Base-by-base conservation (phyloP, 2,888 invertebrate genomes). In the Rhorus exstirpatorius region DNA sequence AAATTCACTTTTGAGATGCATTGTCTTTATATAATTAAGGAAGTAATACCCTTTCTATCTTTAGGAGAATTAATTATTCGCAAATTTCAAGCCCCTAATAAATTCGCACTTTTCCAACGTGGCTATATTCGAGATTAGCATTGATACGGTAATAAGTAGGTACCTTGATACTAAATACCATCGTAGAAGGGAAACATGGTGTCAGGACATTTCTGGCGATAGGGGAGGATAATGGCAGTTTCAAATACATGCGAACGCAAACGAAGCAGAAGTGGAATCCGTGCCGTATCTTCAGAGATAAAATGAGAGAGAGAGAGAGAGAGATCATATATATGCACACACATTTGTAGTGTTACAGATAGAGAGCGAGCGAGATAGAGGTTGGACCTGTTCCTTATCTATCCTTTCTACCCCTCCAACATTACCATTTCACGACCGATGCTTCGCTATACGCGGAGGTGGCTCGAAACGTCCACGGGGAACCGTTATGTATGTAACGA, bases 251-350 rank as follows among this genome's bases (percentile, higher is more conserved):
- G 90, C 90, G 88, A 90, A 89, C 88, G 89, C 88, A 86, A 86
- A 82, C 86, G 84, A 83, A 86, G 87, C 87, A 88, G 86, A 88
- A 90, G 89, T 87, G 85, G 87, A 87, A 90, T 90, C 87, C 91
- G 91, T 91, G 90, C 90, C 90, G 87, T 91, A 91, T 91, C 91
- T 90, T n/a, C n/a, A n/a, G n/a, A n/a, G n/a, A n/a, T n/a, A n/a
- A n/a, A 86, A 81, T 80, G 26, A 21, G 60, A 17, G 51, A 26
- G 60, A 68, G n/a, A 49, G 49, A 60, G 31, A 14, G 14, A 60
- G 49, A 8, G n/a, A 31, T 19, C 17, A 46, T 46, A 41, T 14
- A 17, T 46, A 46, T 6, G 3, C 14, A 46, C 8, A 46, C 8
- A 14, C 17, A 1, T 1, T 14, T 14, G 10, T 10, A 38, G 38